These are phyloP conservation scores for Psilanteris sp. DNA, from an alignment of 1,140 invertebrate species.

Conservation along the genomic window DNA sequence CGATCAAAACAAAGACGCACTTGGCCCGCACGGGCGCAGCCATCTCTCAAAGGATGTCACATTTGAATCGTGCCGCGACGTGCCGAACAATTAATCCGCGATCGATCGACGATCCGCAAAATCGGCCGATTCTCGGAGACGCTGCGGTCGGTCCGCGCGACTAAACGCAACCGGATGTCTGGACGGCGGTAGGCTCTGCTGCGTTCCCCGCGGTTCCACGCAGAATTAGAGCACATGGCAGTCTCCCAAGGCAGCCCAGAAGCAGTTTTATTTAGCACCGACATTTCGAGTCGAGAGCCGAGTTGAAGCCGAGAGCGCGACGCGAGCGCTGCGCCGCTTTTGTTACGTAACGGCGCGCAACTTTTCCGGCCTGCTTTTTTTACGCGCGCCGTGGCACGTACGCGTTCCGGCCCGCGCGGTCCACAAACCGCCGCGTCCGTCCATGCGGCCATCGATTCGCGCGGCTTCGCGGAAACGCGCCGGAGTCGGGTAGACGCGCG, in stretches of 20 bases:
- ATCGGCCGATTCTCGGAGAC: constrained; percentile 69
- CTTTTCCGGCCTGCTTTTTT: constrained; percentile 29
- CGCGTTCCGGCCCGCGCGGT: constrained; percentile 32
- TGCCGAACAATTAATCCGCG: too few relatives aligned
- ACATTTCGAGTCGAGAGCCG: constrained; percentile 67
- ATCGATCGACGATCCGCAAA: too few relatives aligned
- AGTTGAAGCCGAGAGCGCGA: constrained; percentile 46
- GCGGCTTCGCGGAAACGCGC: too few relatives aligned
- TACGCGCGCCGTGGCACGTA: constrained; percentile 20
- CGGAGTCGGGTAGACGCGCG: too few relatives aligned
- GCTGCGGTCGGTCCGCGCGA: constrained; percentile 14
- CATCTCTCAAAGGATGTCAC: constrained; percentile 71
- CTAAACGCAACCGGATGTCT: constrained; percentile 58
- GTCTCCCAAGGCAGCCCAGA: constrained; percentile 75
- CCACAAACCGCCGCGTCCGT: too few relatives aligned
- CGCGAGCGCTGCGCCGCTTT: constrained; percentile 46
- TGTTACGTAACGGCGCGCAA: constrained; percentile 45
- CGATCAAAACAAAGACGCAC: constrained; percentile 61
- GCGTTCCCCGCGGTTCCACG: constrained; percentile 62
- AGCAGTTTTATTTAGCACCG: constrained; percentile 79
- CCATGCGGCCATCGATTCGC: too few relatives aligned
- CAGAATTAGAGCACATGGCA: constrained; percentile 79
- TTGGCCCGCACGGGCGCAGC: constrained; percentile 73
- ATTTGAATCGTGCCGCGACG: constrained; percentile 62
- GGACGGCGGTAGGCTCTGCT: constrained; percentile 37